A percentile compares a stretch with the other conserved stretches of the same genome.
Conservation (phyloP, 2,797 vertebrate genomes). For the Taenioides sp. region DNA sequence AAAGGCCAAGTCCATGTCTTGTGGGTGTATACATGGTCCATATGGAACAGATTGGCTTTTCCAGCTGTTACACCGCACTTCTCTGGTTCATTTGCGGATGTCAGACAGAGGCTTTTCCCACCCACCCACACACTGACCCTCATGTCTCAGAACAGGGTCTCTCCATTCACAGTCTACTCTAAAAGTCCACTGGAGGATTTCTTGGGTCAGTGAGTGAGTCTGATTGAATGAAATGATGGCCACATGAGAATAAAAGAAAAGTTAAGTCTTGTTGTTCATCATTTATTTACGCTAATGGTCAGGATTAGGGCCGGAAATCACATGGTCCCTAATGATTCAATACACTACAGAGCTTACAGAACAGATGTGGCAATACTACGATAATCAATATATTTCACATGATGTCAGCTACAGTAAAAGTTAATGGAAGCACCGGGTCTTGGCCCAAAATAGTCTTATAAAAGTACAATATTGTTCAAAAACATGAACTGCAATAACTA, state of each 20-base stretch:
- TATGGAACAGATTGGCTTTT: slow-evolving; percentile 5
- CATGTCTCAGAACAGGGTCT: slow-evolving; percentile 6
- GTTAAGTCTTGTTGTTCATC: background rate
- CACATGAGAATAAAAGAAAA: background rate
- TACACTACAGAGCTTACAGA: background rate
- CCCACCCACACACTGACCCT: slow-evolving; percentile 17
- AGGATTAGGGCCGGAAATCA: background rate
- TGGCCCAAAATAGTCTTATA: no score
- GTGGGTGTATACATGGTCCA: background rate
- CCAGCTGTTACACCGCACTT: slow-evolving; percentile 4
- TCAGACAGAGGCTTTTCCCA: slow-evolving; percentile 16
- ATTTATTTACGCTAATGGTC: background rate
- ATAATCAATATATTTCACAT: no score
- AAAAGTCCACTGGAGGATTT: slow-evolving; percentile 14
- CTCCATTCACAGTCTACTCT: background rate
- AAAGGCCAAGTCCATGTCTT: background rate
- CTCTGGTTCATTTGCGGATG: slow-evolving; percentile 18
- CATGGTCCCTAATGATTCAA: no score
- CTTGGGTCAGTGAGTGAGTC: slow-evolving; percentile 20
- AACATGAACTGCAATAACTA: no score
- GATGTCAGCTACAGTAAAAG: no score
- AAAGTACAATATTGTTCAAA: no score
- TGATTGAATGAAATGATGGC: slow-evolving; percentile 4
- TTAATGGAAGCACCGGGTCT: no score
- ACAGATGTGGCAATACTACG: background rate